phyloP scores from a whole-genome alignment of 2,113 vertebrate genomes.

The Australoheros scitulus region DNA sequence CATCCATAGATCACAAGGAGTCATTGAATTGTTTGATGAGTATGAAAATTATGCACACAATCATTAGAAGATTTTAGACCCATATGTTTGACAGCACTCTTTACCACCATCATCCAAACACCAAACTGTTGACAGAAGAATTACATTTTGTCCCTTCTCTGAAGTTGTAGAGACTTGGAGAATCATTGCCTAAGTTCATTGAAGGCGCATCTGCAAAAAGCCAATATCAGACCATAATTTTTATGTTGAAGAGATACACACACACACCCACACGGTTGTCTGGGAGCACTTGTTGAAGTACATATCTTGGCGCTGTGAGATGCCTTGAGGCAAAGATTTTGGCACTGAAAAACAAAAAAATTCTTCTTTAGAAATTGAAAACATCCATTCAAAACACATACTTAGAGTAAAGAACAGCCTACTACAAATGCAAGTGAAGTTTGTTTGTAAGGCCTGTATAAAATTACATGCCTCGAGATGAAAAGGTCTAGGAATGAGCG shows the following conservation, averaged over 20 bases:
- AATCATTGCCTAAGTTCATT: background rate
- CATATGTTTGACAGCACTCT: background rate
- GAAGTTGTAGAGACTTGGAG: background rate
- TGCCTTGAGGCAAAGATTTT: background rate
- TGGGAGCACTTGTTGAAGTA: background rate
- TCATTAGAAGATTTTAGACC: background rate
- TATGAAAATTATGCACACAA: background rate
- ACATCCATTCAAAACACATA: background rate
- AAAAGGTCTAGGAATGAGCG: background rate
- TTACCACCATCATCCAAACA: background rate
- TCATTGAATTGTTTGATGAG: background rate
- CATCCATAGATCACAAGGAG: background rate
- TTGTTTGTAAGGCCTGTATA: background rate
- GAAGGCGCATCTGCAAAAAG: background rate
- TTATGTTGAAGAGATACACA: background rate
- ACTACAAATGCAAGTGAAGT: background rate
- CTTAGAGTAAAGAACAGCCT: background rate
- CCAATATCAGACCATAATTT: background rate
- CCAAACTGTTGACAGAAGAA: background rate
- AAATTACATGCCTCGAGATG: background rate
- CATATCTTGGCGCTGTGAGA: constrained; percentile 14
- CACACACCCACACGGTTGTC: background rate
- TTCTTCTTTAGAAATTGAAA: background rate
- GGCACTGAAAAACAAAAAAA: background rate
- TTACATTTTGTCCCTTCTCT: background rate